These are phyloP conservation scores for Rhamphomyia laevipes DNA, from an alignment of 2,888 invertebrate species.

Conservation along the genomic window DNA sequence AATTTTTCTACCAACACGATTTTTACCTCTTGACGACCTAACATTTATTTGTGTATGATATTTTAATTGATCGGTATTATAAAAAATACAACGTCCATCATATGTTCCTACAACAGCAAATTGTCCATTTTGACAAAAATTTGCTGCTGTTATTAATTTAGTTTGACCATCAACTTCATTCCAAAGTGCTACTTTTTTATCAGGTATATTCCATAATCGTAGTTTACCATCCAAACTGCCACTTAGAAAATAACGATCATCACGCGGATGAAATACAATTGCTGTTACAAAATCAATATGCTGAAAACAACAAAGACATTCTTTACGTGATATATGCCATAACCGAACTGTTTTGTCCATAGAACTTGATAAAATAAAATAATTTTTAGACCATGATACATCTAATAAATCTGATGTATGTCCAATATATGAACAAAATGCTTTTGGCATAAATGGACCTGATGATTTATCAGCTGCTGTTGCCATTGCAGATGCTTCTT, in stretches of 20 bases:
- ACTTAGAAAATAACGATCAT: constrained; percentile 82
- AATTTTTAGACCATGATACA: constrained; percentile 98
- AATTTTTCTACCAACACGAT: constrained; percentile 88
- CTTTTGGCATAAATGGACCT: constrained; percentile 74
- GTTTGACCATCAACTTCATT: constrained; percentile 92
- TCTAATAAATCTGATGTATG: constrained; percentile 95
- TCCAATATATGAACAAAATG: constrained; percentile 86
- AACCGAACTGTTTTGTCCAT: constrained; percentile 97
- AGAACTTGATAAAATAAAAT: constrained; percentile 92
- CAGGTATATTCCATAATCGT: constrained; percentile 98
- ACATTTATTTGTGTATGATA: constrained; percentile 98
- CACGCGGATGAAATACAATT: constrained; percentile 93
- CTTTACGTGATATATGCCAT: constrained; percentile 95
- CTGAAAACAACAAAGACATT: constrained; percentile 97
- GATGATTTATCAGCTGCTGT: constrained; percentile 47
- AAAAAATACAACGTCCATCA: constrained; percentile 97
- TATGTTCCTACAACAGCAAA: constrained; percentile 98
- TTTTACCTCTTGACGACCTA: constrained; percentile 87
- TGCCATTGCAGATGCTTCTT: constrained; percentile 42
- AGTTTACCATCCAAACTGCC: constrained; percentile 97
- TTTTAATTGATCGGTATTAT: constrained; percentile 94
- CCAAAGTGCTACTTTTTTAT: constrained; percentile 98
- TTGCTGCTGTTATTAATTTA: constrained; percentile 91
- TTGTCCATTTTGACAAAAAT: constrained; percentile 95
- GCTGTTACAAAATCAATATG: constrained; percentile 99